Evolutionary conservation across 37 sponge, comb jelly and placozoan genomes (phyloP).

Genomic region (Beroe ovata): DNA sequence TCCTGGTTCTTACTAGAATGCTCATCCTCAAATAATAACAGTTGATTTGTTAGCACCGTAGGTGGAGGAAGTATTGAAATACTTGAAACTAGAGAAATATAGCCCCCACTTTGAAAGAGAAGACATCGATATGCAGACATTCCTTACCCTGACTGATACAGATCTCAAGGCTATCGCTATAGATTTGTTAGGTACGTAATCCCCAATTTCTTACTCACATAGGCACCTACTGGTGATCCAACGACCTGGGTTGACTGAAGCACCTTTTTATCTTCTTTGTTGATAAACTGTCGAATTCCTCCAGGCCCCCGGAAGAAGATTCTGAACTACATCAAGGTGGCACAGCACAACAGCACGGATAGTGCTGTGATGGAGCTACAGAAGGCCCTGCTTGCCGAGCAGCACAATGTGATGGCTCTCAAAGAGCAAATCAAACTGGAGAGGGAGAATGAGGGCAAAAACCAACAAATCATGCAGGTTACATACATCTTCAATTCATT

Average conservation of each 20-base stretch:
- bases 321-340: constrained; percentile 53
- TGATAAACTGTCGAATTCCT: no score
- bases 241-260: no score
- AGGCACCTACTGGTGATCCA: no score
- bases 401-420: constrained; percentile 3
- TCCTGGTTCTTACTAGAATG: background rate
- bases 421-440: constrained; percentile 10
- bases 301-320: constrained; percentile 55
- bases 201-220: no score
- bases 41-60: background rate
- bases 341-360: background rate
- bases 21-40: background rate
- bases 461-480: constrained; percentile 39
- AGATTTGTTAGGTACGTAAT: background rate
- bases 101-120: background rate
- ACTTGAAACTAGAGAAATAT: constrained; percentile 38
- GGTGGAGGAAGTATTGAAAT: constrained; percentile 17
- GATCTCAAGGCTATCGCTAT: constrained; percentile 31
- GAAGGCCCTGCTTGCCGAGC: background rate
- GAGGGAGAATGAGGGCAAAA: constrained; percentile 2
- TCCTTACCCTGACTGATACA: constrained; percentile 46
- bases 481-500: no score
- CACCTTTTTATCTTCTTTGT: no score
- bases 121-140: constrained; percentile 19
- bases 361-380: background rate